Conservation (phyloP, 2,113 vertebrate genomes). For the Anolis carolinensis region DNA sequence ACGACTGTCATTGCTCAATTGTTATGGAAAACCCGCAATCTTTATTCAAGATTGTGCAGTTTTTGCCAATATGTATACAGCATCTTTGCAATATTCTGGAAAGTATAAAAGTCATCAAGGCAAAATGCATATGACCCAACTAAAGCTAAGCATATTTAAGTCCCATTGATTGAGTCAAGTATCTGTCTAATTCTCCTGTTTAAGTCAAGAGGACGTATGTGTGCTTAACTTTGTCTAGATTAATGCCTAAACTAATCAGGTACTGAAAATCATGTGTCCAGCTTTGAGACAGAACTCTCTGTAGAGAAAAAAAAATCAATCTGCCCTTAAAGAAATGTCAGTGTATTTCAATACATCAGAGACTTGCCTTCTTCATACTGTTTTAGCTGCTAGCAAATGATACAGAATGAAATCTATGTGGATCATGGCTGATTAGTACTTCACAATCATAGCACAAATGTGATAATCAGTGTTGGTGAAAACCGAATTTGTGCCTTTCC, state of each 20-base stretch:
- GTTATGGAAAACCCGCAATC: neutral
- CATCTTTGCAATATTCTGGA: neutral
- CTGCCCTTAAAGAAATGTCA: slow-evolving; percentile 11
- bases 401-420: neutral
- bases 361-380: neutral
- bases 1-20: neutral
- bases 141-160: neutral
- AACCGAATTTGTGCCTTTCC: neutral
- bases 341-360: slow-evolving; percentile 2
- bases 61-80: neutral
- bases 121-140: neutral
- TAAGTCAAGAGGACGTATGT: neutral
- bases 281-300: neutral
- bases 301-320: neutral
- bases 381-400: neutral
- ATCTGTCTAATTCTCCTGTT: neutral
- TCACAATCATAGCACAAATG: neutral
- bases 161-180: neutral
- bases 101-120: neutral
- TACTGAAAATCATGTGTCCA: neutral
- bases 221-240: neutral
- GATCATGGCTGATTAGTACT: neutral
- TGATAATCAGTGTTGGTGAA: neutral
- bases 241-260: neutral
- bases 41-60: neutral